Conservation (phyloP, 2,113 vertebrate genomes). For the Piprites chloris region DNA sequence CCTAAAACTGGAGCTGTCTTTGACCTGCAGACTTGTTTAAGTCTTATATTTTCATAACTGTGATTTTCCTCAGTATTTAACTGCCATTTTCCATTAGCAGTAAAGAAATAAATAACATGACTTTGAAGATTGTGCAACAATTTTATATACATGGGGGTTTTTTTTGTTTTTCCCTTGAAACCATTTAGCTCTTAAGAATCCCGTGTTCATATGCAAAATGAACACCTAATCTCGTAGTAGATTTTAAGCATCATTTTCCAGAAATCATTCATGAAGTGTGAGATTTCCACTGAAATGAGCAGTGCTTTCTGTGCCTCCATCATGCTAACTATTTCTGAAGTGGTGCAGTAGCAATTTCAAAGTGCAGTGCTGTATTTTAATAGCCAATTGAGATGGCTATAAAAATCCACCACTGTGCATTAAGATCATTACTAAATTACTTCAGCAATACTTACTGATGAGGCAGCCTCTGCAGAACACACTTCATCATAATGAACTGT, state of each 20-base stretch:
- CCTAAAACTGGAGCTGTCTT: not conserved
- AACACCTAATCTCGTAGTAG: not conserved
- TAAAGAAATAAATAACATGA: not conserved
- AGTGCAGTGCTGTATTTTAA: constrained; percentile 52
- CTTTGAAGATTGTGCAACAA: not conserved
- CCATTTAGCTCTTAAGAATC: not conserved
- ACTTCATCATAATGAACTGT: constrained; percentile 42
- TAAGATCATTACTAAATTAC: constrained; percentile 60
- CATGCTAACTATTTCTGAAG: constrained; percentile 19
- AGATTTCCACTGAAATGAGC: not conserved
- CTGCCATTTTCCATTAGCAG: not conserved
- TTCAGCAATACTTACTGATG: constrained; percentile 57
- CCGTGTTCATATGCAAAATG: not conserved
- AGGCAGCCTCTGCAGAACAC: constrained; percentile 21
- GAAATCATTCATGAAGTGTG: not conserved
- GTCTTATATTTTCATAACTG: not conserved
- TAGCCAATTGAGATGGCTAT: constrained; percentile 42
- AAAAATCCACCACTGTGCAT: constrained; percentile 30
- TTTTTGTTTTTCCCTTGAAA: not conserved
- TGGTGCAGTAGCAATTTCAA: constrained; percentile 24
- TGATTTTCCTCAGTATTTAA: not conserved
- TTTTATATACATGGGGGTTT: not conserved
- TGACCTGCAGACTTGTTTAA: not conserved
- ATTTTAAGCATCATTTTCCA: not conserved
- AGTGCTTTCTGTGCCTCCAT: not conserved